Percentiles rank a stretch among this genome's conserved stretches.
Conservation (phyloP, 2,888 invertebrate species). For the Dicranocentrus wangi region DNA sequence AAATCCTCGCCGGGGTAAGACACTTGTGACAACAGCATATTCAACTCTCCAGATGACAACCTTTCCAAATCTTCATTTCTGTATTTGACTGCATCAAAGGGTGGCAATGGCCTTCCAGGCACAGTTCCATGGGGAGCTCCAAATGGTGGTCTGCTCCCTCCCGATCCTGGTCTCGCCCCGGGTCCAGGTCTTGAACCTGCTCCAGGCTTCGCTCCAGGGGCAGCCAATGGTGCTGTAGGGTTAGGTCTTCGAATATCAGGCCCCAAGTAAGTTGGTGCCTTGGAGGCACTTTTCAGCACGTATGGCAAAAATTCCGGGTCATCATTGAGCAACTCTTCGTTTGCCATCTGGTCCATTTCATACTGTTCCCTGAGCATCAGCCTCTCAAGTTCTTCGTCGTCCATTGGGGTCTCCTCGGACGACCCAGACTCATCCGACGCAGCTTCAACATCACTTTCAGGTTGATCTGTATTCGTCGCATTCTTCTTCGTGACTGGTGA, state of each 20-base stretch:
- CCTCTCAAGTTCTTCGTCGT: conserved; percentile 50
- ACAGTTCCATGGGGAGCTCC: neutral
- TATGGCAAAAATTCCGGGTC: conserved; percentile 63
- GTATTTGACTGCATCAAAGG: conserved; percentile 15
- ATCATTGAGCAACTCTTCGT: conserved; percentile 66
- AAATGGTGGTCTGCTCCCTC: neutral
- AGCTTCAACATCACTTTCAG: conserved; percentile 34
- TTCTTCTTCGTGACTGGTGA: conserved; percentile 23
- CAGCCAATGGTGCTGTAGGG: no score
- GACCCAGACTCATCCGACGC: conserved; percentile 37
- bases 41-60: conserved; percentile 33
- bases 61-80: conserved; percentile 41
- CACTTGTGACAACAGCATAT: conserved; percentile 26
- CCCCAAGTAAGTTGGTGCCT: conserved; percentile 38
- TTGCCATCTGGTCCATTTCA: conserved; percentile 57
- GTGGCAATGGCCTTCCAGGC: neutral
- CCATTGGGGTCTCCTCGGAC: conserved; percentile 38
- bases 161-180: neutral
- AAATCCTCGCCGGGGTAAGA: conserved; percentile 17
- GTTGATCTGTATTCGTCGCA: conserved; percentile 27
- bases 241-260: conserved; percentile 9
- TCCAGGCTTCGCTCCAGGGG: neutral
- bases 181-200: conserved; percentile 6
- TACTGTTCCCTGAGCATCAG: conserved; percentile 50
- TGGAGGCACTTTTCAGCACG: conserved; percentile 51